Evolutionary conservation across 2,113 vertebrate genomes (phyloP).

Genomic region (Hymenochirus boettgeri): DNA sequence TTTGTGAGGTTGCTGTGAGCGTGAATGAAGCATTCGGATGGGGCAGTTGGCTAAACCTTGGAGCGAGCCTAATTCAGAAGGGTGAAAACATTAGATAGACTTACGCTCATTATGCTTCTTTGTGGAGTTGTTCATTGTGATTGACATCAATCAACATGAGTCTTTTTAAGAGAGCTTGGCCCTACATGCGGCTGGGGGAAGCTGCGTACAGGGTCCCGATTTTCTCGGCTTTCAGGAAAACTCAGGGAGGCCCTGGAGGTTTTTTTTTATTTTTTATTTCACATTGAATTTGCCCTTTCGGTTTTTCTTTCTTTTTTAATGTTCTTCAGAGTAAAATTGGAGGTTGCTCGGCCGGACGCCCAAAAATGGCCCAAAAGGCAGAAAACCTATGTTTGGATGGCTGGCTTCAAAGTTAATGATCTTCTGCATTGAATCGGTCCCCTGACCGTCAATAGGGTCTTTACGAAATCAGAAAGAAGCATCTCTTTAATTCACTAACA

Average conservation of each 20-base stretch:
- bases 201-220: slow-evolving; percentile 68
- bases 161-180: slow-evolving; percentile 79
- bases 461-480: slow-evolving; percentile 67
- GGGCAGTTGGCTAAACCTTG: too few relatives aligned
- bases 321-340: slow-evolving; percentile 69
- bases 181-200: slow-evolving; percentile 72
- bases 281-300: slow-evolving; percentile 60
- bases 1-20: too few relatives aligned
- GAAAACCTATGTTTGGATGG: slow-evolving; percentile 79
- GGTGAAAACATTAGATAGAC: slow-evolving; percentile 80
- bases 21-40: too few relatives aligned
- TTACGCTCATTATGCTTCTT: slow-evolving; percentile 82
- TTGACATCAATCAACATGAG: slow-evolving; percentile 81
- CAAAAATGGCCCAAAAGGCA: slow-evolving; percentile 70
- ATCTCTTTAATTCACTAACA: too few relatives aligned
- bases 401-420: slow-evolving; percentile 84
- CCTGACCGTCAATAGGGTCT: slow-evolving; percentile 70
- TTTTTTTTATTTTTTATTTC: slow-evolving; percentile 68
- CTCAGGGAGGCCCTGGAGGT: slow-evolving; percentile 65
- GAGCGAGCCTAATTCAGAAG: too few relatives aligned
- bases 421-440: slow-evolving; percentile 70
- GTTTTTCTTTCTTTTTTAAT: slow-evolving; percentile 53
- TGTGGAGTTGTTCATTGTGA: slow-evolving; percentile 64
- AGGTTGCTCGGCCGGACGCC: slow-evolving; percentile 71
- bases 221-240: slow-evolving; percentile 70